Conservation (phyloP, 1,140 invertebrate genomes). For the Schmidtea mediterranea region DNA sequence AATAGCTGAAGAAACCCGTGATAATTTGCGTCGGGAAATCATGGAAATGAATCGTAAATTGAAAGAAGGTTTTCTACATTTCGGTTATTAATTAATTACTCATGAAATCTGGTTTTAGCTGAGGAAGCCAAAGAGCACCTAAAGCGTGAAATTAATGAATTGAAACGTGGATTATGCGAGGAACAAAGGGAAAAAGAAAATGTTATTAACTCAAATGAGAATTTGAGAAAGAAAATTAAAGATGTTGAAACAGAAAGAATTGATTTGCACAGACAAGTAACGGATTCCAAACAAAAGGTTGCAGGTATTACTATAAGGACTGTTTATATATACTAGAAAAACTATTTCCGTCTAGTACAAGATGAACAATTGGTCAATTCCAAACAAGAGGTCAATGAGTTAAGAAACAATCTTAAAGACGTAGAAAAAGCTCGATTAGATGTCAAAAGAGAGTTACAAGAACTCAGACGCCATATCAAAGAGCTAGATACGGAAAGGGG, state of each 20-base stretch:
- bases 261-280: background rate
- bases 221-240: conserved; percentile 39
- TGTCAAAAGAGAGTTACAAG: conserved; percentile 24
- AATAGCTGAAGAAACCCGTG: conserved; percentile 26
- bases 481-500: conserved; percentile 24
- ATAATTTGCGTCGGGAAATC: conserved; percentile 44
- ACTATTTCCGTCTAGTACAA: conserved; percentile 37
- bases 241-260: background rate
- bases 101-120: no score
- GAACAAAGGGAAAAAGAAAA: conserved; percentile 47
- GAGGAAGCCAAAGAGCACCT: conserved; percentile 12
- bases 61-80: conserved; percentile 44
- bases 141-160: conserved; percentile 18
- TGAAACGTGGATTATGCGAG: conserved; percentile 11
- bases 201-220: conserved; percentile 48
- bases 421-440: conserved; percentile 37
- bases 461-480: conserved; percentile 23
- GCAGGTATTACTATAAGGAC: no score
- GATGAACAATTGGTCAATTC: conserved; percentile 44
- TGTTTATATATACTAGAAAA: no score
- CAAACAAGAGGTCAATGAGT: conserved; percentile 37
- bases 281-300: background rate
- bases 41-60: conserved; percentile 48
- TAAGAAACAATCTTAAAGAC: conserved; percentile 45
- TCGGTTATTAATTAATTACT: no score